Percentiles rank a stretch among this genome's conserved stretches.
Evolutionary conservation across 2,113 vertebrate species (phyloP).

Genomic region (Hemichromis elongatus): DNA sequence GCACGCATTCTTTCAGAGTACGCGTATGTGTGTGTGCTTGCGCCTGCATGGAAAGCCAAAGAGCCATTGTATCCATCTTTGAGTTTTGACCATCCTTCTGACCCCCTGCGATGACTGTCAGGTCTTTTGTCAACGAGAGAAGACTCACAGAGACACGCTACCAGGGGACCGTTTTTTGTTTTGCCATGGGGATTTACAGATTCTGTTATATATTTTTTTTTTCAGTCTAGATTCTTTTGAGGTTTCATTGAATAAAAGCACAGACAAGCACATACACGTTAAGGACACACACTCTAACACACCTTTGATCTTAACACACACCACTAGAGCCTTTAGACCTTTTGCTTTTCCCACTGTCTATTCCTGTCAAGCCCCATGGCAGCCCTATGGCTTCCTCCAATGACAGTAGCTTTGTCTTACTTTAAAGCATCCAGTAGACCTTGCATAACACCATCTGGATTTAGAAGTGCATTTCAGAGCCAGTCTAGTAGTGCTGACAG

Average conservation of each 20-base stretch:
- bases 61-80: slow-evolving; percentile 48
- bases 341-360: slow-evolving; percentile 13
- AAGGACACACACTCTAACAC: slow-evolving; percentile 1
- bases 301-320: slow-evolving; percentile 53
- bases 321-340: not conserved
- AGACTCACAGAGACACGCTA: slow-evolving; percentile 30
- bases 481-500: not conserved
- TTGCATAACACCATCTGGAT: slow-evolving; percentile 23
- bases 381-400: not conserved
- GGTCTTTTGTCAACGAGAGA: slow-evolving; percentile 51
- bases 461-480: slow-evolving; percentile 1
- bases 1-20: slow-evolving; percentile 65
- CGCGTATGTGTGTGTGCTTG: not conserved
- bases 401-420: slow-evolving; percentile 46
- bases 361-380: slow-evolving; percentile 22
- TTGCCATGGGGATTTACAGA: not conserved
- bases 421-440: slow-evolving; percentile 1
- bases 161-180: slow-evolving; percentile 21
- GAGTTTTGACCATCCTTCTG: slow-evolving; percentile 59
- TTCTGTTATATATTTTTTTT: not conserved
- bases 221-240: slow-evolving; percentile 18
- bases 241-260: slow-evolving; percentile 17
- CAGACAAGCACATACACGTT: not conserved
- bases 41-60: not conserved
- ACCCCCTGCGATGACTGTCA: slow-evolving; percentile 56